Evolutionary conservation across 2,888 invertebrate genomes (phyloP).

Genomic region (Sinhomidia bicolor): DNA sequence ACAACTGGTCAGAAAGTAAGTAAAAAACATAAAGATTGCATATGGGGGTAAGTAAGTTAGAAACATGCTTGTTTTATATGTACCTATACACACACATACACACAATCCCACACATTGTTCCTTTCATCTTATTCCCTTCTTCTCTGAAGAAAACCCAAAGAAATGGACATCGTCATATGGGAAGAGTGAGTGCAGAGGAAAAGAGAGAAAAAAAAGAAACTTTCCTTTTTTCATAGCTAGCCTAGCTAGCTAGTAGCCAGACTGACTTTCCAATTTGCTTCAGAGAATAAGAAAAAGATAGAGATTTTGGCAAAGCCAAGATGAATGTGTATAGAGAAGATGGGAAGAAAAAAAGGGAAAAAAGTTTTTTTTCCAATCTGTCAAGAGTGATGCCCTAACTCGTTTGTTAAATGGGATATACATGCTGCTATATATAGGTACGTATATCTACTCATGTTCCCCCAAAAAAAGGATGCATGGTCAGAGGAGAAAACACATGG

Average conservation of each 20-base stretch:
- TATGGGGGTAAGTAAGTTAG: not conserved
- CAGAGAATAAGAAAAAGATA: conserved; percentile 46
- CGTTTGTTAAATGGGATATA: conserved; percentile 63
- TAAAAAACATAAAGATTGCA: conserved; percentile 28
- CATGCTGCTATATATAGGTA: conserved; percentile 26
- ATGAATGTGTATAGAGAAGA: conserved; percentile 32
- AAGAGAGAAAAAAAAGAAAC: not conserved
- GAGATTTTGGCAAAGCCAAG: conserved; percentile 58
- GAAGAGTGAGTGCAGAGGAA: not conserved
- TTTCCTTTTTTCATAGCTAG: conserved; percentile 48
- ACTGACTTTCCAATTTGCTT: conserved; percentile 65
- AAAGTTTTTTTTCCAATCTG: conserved; percentile 58
- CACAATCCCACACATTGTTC: conserved; percentile 43
- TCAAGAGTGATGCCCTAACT: conserved; percentile 57
- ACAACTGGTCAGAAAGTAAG: conserved; percentile 53
- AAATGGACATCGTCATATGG: conserved; percentile 36
- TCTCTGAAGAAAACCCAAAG: conserved; percentile 11
- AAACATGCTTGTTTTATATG: conserved; percentile 9
- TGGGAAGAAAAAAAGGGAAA: not conserved
- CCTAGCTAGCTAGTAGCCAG: conserved; percentile 37
- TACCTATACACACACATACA: not conserved
- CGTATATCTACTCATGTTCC: not conserved
- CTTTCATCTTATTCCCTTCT: conserved; percentile 33
- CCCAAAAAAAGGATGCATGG: not conserved
- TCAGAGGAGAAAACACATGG: conserved; percentile 33